Conservation (phyloP, 2,888 invertebrate genomes). For the Brachyptera risi region DNA sequence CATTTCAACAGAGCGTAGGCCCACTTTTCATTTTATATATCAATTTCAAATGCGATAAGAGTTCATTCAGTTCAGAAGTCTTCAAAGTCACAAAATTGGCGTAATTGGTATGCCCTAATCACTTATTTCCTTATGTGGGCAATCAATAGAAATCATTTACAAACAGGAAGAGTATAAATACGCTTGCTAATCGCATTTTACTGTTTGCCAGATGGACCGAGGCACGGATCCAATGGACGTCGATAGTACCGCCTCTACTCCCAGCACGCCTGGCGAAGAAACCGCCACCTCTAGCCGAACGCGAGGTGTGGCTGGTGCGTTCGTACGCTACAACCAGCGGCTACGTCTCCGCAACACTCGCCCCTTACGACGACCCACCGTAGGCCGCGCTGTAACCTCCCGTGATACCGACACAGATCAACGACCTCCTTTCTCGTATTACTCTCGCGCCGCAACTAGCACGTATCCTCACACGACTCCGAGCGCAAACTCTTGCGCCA, state of each 20-base stretch:
- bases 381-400: not conserved
- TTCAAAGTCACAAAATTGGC: no score
- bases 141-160: no score
- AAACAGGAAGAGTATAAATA: no score
- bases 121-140: no score
- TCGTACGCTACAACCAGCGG: not conserved
- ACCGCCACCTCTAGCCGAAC: not conserved
- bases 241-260: slow-evolving; percentile 38
- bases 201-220: slow-evolving; percentile 58
- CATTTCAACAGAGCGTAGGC: no score
- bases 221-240: slow-evolving; percentile 68
- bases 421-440: not conserved
- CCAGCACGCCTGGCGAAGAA: not conserved
- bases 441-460: not conserved
- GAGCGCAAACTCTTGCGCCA: not conserved
- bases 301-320: slow-evolving; percentile 7
- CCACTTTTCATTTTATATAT: no score
- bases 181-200: no score
- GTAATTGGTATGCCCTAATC: no score
- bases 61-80: no score
- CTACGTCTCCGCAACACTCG: not conserved
- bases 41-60: no score
- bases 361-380: not conserved
- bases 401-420: not conserved
- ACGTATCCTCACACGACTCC: not conserved